Base-by-base conservation (phyloP, 2,797 vertebrate genomes). In the Poecile montanus region DNA sequence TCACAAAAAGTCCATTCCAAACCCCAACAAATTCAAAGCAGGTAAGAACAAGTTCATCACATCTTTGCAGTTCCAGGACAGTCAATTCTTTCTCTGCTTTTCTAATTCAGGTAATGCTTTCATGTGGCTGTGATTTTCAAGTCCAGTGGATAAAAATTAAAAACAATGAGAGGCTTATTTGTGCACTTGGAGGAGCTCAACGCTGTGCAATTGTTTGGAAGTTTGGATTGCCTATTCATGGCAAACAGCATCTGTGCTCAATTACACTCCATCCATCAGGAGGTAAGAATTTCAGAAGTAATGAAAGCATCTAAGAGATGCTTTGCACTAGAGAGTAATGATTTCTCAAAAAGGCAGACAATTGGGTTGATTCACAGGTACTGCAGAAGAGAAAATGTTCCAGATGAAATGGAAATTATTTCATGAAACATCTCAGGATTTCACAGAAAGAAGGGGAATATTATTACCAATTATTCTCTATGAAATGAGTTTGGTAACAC, bases 401-500 rank as follows among this genome's bases (percentile, higher is more conserved):
- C 62, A 73, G 45, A 61, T 93, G 75, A 89, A 91, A 85, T 65
- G 81, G 70, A 92, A 95, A 94, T 91, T 83, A 71, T 86, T 93
- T 65, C 48, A n/a, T 83, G 93, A 92, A 83, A 78, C 58, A 60
- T 75, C 68, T 85, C 81, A 84, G 73, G 51, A 70, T 92, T 93
- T 95, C 51, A 34, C 48, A 75, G 82, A 66, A 88, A 92, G 53
- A 90, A 87, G 22, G 16, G 70, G 32, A 81, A 36, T 89, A 70
- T 91, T 92, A 92, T 94, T 95, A 89, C 70, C 79, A 94, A 92
- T 97, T 95, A 92, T 89, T 93, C 68, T 74, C 30, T 66, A 32
- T 82, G 53, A 95, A 94, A 89, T 63, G 34, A 91, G 84, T 95
- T 94, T 93, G 81, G 62, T 73, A 94, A 97, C 94, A 95, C 71